Evolutionary conservation across 1,140 invertebrate genomes (phyloP), one percentile per base, ranked within the genome.

Genomic region (Ips typographus): DNA sequence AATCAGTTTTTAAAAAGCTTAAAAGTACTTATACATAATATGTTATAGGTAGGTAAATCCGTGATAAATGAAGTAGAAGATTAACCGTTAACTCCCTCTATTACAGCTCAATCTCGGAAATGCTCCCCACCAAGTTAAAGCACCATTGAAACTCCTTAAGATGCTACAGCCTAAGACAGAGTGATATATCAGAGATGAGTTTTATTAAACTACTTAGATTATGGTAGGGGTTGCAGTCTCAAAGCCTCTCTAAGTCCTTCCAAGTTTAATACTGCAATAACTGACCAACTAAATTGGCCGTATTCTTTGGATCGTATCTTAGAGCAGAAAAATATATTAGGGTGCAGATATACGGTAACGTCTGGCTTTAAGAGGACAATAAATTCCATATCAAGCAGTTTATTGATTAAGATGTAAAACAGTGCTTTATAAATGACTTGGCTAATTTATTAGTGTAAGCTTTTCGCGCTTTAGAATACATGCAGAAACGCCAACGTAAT

Each of bases 391-490:
- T 40, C 39, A 59, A 40, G 8, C n/a, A 41, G 42, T 40, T 40
- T 59, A n/a, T 59, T 42, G 57, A 59, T 59, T 59, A 59, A 59
- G n/a, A 59, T 59, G 57, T 42, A 59, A 59, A 42, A 38, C 57
- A 61, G 8, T 36, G 43, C 38, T 61, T 44, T 44, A 44, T 61
- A 61, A 43, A 61, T 61, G 43, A 42, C 42, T n/a, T n/a, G 47
- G n/a, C 42, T 44, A 61, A 61, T 61, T 44, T 61, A 61, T 61
- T 61, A 41, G 8, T 43, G 22, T 43, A 61, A 61, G 59, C 59
- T 43, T 61, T 61, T 61, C 59, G 4, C 59, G 59, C 59, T 61
- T 61, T 61, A 61, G 59, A 61, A 36, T 61, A 63, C 61, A 63
- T 52, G 61, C 42, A 6, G 61, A 40, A 51, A 63, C 61, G 61